Evolutionary conservation across 2,113 vertebrate genomes (phyloP).

Genomic region (Psammodynastes pulverulentus): DNA sequence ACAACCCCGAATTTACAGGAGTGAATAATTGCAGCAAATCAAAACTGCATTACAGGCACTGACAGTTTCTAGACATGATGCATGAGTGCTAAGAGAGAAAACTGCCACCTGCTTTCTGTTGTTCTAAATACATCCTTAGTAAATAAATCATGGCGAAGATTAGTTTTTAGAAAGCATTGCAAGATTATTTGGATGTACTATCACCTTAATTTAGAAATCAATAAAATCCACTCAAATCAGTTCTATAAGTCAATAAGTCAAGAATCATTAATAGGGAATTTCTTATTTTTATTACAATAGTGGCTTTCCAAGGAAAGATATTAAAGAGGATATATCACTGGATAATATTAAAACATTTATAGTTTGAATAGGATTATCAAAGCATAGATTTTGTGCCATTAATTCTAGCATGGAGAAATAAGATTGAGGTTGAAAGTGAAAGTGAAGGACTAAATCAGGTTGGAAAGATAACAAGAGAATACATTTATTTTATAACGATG

Average conservation of each 20-base stretch:
- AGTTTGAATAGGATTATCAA: background rate
- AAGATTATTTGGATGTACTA: constrained; percentile 3
- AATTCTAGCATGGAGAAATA: background rate
- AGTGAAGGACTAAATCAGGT: background rate
- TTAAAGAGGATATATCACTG: background rate
- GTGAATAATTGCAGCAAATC: constrained; percentile 25
- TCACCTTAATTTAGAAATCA: constrained; percentile 32
- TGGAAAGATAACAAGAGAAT: background rate
- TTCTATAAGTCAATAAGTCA: constrained; percentile 18
- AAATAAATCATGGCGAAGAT: constrained; percentile 40
- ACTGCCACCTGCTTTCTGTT: constrained; percentile 19
- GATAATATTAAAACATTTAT: background rate
- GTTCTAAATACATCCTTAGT: constrained; percentile 19
- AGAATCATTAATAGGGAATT: background rate
- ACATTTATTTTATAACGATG: background rate
- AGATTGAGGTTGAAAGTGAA: background rate
- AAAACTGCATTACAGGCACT: constrained; percentile 15
- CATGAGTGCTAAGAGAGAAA: constrained; percentile 44
- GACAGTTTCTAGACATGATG: constrained; percentile 40
- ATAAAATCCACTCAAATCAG: background rate
- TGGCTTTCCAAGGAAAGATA: background rate
- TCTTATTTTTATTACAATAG: background rate
- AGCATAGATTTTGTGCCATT: background rate
- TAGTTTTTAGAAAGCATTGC: constrained; percentile 12
- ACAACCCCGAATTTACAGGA: constrained; percentile 30